A percentile compares a stretch with the other conserved stretches of the same genome.
Conservation (phyloP, 1,140 invertebrate species). For the Eumeta japonica region DNA sequence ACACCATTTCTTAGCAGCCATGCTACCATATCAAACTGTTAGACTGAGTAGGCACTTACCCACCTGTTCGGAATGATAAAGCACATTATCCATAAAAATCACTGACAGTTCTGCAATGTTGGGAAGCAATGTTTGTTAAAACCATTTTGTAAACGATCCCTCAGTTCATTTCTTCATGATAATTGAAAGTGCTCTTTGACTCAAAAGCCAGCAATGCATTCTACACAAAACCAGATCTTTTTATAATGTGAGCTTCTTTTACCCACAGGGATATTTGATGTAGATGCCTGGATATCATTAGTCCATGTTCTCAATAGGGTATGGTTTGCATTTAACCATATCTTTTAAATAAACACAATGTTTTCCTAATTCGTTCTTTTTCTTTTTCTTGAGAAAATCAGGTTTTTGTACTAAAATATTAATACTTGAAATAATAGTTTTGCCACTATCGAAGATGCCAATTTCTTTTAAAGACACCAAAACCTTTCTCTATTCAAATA, state of each 20-base stretch:
- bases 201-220: neutral
- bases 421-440: neutral
- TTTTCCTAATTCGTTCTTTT: slow-evolving; percentile 13
- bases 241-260: slow-evolving; percentile 15
- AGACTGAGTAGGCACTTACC: neutral
- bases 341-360: slow-evolving; percentile 17
- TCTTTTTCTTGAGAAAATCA: slow-evolving; percentile 5
- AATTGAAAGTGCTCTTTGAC: slow-evolving; percentile 1
- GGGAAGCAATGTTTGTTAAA: neutral
- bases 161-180: slow-evolving; percentile 9
- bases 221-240: slow-evolving; percentile 4
- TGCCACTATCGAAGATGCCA: neutral
- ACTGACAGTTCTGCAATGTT: neutral
- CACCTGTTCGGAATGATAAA: slow-evolving; percentile 5
- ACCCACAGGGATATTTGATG: slow-evolving; percentile 12
- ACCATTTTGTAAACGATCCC: slow-evolving; percentile 4
- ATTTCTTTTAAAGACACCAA: neutral
- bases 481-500: neutral
- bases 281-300: slow-evolving; percentile 10
- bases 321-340: slow-evolving; percentile 19
- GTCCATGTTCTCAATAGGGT: slow-evolving; percentile 12
- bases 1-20: slow-evolving; percentile 5
- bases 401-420: neutral
- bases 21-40: neutral
- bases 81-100: slow-evolving; percentile 6